A percentile compares a stretch with the other conserved stretches of the same genome.
These are phyloP conservation scores for Podilymbus podiceps DNA, from an alignment of 2,113 vertebrate genomes.

Conservation along the genomic window DNA sequence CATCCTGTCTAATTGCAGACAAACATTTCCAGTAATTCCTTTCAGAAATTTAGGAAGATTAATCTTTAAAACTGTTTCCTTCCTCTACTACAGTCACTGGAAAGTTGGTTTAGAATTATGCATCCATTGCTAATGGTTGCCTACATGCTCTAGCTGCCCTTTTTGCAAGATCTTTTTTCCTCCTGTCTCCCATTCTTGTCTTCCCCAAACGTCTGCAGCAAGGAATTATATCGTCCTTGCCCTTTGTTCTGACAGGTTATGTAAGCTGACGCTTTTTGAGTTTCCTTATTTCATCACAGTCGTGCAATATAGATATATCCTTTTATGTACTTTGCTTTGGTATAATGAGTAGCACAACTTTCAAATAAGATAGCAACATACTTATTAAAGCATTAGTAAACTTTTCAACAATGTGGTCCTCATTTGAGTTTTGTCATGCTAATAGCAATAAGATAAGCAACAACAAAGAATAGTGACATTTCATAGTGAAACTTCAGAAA, in stretches of 20 bases:
- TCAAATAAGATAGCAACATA: background rate
- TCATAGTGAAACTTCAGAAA: background rate
- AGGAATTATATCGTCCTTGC: background rate
- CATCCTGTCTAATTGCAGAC: background rate
- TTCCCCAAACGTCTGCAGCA: background rate
- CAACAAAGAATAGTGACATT: background rate
- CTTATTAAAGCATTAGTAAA: background rate
- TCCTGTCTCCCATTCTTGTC: background rate
- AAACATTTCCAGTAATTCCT: background rate
- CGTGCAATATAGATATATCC: background rate
- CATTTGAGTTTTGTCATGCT: background rate
- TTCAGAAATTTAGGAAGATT: background rate
- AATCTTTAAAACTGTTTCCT: background rate
- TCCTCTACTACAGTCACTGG: background rate
- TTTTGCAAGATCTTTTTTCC: background rate
- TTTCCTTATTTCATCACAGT: background rate
- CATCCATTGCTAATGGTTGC: background rate
- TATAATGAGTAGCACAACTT: background rate
- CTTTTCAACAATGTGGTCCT: background rate
- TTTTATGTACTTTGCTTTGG: background rate
- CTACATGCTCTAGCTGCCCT: background rate
- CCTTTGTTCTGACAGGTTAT: background rate
- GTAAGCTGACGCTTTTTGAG: background rate
- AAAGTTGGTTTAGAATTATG: background rate
- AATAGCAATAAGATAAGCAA: background rate